Conservation (phyloP, 2,888 invertebrate genomes). For the Polylopha cassiicola region DNA sequence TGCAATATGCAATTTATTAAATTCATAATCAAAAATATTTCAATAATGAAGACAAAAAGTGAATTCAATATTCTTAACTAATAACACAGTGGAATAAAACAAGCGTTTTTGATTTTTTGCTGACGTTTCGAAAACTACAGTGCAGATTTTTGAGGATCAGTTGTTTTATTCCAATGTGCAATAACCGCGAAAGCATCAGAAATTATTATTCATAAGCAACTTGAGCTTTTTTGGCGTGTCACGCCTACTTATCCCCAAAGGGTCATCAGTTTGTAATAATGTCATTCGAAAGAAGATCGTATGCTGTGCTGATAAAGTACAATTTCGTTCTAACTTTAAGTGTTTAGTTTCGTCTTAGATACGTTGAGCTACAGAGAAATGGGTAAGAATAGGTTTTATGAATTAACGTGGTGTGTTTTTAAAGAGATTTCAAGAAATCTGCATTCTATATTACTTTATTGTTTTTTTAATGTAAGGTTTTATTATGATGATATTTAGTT, state of each 20-base stretch:
- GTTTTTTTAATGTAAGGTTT: no score
- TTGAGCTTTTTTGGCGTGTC: slow-evolving; percentile 43
- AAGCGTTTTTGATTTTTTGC: slow-evolving; percentile 9
- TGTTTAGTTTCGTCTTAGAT: slow-evolving; percentile 26
- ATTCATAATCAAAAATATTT: no score
- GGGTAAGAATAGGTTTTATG: background rate
- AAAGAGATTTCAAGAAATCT: background rate
- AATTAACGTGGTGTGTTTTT: no score
- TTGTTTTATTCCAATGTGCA: no score
- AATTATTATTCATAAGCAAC: slow-evolving; percentile 39
- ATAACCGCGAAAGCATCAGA: no score
- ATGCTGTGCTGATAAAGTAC: slow-evolving; percentile 33
- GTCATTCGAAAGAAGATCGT: slow-evolving; percentile 31
- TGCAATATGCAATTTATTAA: no score
- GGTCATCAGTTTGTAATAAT: slow-evolving; percentile 27
- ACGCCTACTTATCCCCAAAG: slow-evolving; percentile 34
- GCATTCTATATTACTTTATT: no score
- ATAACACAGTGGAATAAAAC: slow-evolving; percentile 8
- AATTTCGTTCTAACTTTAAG: slow-evolving; percentile 30
- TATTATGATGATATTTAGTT: no score
- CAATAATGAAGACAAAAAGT: no score
- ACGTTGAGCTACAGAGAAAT: slow-evolving; percentile 17
- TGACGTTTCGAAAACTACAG: no score
- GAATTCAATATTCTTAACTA: no score
- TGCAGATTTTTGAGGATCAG: no score